Evolutionary conservation across 2,888 invertebrate species (phyloP), one percentile per base, ranked within the genome.

Genomic region (Psylliodes chrysocephalus): DNA sequence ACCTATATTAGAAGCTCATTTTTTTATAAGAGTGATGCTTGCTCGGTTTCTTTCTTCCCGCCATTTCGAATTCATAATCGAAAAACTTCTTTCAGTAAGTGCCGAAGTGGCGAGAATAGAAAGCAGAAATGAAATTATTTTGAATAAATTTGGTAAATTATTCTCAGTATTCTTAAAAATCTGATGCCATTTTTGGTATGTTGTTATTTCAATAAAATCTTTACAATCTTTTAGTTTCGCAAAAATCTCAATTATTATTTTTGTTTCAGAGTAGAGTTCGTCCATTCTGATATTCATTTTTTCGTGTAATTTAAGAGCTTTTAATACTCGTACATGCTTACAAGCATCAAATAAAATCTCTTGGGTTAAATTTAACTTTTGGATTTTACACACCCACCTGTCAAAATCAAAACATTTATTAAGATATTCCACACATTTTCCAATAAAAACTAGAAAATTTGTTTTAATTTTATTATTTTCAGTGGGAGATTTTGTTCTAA

Each of bases 51-150:
- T 28, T 28, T 28, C 28, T 28, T 28, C 28, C 28, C 49, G n/a
- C 49, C 30, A 49, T 49, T 49, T 49, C 49, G 15, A 0, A 49
- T 49, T 49, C 33, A 52, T 52, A 18, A 52, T 17, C 10, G 52
- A 52, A 52, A 52, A 52, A 52, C 4, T 30, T 15, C 52, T 30
- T 52, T 52, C 52, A 19, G 52, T 52, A 52, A 52, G 33, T 8
- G 52, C 52, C 7, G 52, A 33, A 52, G 2, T 44, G 12, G 52
- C 52, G 33, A 33, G 52, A 52, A 52, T 52, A 17, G 17, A 52
- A 17, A 44, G 15, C 12, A 44, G 44, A 44, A 44, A 44, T 12
- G 15, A 44, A 44, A 52, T 52, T 14, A 52, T 25, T 52, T 52
- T 33, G 14, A 33, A 52, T 52, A 52, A 4, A 52, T 52, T 52